Evolutionary conservation across 1,140 invertebrate species (phyloP).

Genomic region (Drosophila hydei): DNA sequence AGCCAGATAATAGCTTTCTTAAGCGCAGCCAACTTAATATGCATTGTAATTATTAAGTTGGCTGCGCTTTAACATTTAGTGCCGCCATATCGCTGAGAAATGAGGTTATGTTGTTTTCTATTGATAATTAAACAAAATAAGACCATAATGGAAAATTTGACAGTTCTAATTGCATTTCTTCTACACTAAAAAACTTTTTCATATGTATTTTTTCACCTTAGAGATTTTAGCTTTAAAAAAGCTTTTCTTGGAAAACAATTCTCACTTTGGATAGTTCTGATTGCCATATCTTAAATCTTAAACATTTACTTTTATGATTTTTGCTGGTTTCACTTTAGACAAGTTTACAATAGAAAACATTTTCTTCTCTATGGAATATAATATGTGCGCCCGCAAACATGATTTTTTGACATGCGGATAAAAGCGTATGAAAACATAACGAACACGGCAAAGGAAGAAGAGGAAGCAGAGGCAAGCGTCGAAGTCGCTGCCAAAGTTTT

Average conservation of each 20-base stretch:
- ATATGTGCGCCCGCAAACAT: neutral
- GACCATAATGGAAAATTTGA: no score
- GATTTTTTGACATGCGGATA: neutral
- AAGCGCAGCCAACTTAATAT: conserved; percentile 2
- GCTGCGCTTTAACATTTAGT: neutral
- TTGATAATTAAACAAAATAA: neutral
- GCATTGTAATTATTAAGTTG: neutral
- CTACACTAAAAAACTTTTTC: no score
- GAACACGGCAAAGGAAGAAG: conserved; percentile 26
- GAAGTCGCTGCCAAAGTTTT: conserved; percentile 67
- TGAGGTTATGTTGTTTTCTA: no score
- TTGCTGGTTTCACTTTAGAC: neutral
- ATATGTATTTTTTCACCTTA: no score
- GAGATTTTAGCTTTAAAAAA: no score
- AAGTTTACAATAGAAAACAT: conserved; percentile 1
- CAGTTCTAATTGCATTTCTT: no score
- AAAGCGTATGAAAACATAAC: conserved; percentile 52
- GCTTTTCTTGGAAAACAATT: no score
- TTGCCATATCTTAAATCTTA: neutral
- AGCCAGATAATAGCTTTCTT: no score
- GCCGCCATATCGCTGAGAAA: neutral
- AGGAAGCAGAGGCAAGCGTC: conserved; percentile 17
- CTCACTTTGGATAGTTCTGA: no score
- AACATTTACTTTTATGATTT: neutral
- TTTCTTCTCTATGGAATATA: neutral